Evolutionary conservation across 1,140 invertebrate genomes (phyloP), one percentile per base, ranked within the genome.

Genomic region (Mercenaria mercenaria): DNA sequence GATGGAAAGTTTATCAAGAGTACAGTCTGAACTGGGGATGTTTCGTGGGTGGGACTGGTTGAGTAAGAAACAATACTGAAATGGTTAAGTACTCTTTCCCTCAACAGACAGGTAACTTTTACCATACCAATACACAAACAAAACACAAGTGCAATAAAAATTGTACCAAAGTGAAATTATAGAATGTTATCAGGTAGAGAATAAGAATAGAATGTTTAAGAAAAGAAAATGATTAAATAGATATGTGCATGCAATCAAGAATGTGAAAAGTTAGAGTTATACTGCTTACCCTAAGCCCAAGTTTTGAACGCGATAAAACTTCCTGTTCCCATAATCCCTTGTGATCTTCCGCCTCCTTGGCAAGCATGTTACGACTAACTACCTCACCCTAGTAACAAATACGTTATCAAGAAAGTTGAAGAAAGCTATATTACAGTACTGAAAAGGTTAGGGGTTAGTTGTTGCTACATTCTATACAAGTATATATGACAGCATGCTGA

Each of bases 321-420:
- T 96, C 95, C 76, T 91, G 93, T 83, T 96, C 95, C 93, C 93
- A 95, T 61, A 95, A 83, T 64, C 90, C 91, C 67, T 94, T 94
- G 77, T 91, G 77, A 61, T 95, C 94, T 72, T 94, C 94, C 39
- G 95, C 95, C 85, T 96, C 95, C 52, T 93, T 90, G 41, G 90
- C 83, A 52, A 92, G 76, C 34, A 94, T 34, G 39, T 90, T 93
- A 56, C 93, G 92, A 69, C 88, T 92, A 29, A 92, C 92, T 67
- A 91, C 84, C 76, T 95, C 94, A 59, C 93, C 94, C 95, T 96
- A 92, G 34, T 83, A 83, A 83, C 61, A 29, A 90, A 80, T 74
- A 41, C 52, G 52, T 88, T 80, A 80, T 39, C 23, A 80, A 83
- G 56, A 32, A 34, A 83, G 52, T 15, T 79, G n/a, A 79, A 37